Base-by-base conservation (phyloP, 2,888 invertebrate genomes). In the Eustalomyia histrio region DNA sequence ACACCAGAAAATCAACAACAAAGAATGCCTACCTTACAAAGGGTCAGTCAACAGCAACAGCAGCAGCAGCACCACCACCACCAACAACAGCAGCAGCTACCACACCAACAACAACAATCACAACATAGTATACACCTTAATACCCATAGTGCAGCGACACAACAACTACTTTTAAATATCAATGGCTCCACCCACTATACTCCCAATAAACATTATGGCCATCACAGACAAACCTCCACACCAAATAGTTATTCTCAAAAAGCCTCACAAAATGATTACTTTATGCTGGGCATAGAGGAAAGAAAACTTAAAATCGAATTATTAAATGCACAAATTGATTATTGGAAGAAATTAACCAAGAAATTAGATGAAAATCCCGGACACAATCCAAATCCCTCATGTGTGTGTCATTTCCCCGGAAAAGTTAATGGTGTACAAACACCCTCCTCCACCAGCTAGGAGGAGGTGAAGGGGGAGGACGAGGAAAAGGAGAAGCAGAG, bases 321-420 rank as follows among this genome's bases (percentile, higher is more conserved):
- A 68, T 55, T 90, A 3, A 89, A 90, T 81, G 90, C 87, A 71
- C 90, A 90, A 85, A 90, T 90, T 39, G 89, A 90, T 21, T 90
- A 90, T 68, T 90, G 90, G 90, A 89, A 88, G 58, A 89, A 89
- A 12, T 82, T 90, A 50, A 90, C 90, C 39, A 88, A 88, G 74
- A 90, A 90, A 79, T 68, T 90, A 8, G 89, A 90, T 79, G 74
- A 87, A 17, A 88, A 86, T 67, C 64, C 83, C 2, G 86, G 86
- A 0, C 89, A 89, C 35, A 84, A 84, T 81, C 88, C 90, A 2
- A 87, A 86, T 83, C 90, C 89, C 14, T 79, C 88, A 39, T 89
- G 89, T 74, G 83, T 84, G 2, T 89, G 90, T 18, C 89, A 90
- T 61, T 87, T 90, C 58, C 89, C 90, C 5, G 88, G 87, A 7